Evolutionary conservation across 2,888 invertebrate species (phyloP), one percentile per base, ranked within the genome.

Genomic region (Hypomecis atomaria): DNA sequence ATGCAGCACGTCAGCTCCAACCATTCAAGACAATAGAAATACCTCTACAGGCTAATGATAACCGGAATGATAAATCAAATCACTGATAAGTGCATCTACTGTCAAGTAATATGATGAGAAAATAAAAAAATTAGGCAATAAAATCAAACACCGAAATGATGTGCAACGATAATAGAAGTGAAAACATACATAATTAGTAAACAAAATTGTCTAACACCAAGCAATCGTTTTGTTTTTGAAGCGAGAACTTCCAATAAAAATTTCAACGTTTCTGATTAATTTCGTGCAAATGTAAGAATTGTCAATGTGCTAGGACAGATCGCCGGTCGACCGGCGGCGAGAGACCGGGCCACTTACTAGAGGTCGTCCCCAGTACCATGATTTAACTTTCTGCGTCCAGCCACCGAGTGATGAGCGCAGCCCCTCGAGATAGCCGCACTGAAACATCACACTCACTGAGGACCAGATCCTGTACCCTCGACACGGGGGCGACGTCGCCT

Each of bases 311-410:
- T 90, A 92, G 88, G 90, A 88, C 88, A 84, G 83, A 82, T 88
- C 83, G 87, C 85, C 85, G 89, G 81, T 85, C 84, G 83, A 82
- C 83, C 84, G 85, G 84, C 85, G 87, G 83, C 84, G 81, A 79
- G 83, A 85, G 85, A 86, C 87, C 89, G 88, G 87, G 88, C 85
- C 94, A 97, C 97, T 97, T 97, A 97, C 97, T 95, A 97, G 96
- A 96, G 97, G 97, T 95, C 97, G 96, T 95, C 97, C 97, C 97
- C 97, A 97, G 96, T 97, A 97, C 97, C 97, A 97, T 94, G 97
- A 97, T 95, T 97, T 97, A 94, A 97, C 97, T 96, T 97, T 97
- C 96, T 97, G 97, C 94, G 97, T 97, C 95, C 97, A 96, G 95
- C 97, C 97, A 95, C 97, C 97, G 94, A 97, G 96, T 95, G 97